Evolutionary conservation across 2,888 invertebrate genomes (phyloP), one percentile per base, ranked within the genome.

Genomic region (Ennomos fuscantarius): DNA sequence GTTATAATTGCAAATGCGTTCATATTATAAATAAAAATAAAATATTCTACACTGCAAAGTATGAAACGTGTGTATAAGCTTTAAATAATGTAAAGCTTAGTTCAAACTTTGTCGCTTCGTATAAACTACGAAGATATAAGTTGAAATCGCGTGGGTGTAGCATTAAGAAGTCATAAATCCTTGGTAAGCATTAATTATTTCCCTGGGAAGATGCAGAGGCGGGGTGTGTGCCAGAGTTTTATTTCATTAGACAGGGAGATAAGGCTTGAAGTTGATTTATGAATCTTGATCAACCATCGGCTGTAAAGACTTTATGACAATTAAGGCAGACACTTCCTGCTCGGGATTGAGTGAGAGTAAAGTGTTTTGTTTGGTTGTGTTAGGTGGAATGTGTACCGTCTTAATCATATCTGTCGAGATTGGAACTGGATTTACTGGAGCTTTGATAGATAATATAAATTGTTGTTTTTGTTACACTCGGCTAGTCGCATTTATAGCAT

Each of bases 111-210:
- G 74, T 75, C 72, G 60, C 56, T 65, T 69, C 67, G 68, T 72
- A 72, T 64, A 66, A 78, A 73, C 73, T 70, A 65, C 69, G 61
- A 73, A 72, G 69, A 76, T 77, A 76, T 77, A 75, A 73, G 65
- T 78, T 69, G 66, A 71, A 74, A 78, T 72, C 63, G 78, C 70
- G 86, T 86, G 81, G 88, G 86, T 77, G 85, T 81, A 82, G 75
- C 79, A 88, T 89, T 89, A 89, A 88, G 82, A 83, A 82, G 72
- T 72, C 76, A 82, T 90, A 89, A 85, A 90, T 89, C 85, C 81
- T 78, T 58, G 57, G 70, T 64, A 71, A 70, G 76, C 79, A 82
- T 85, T 82, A 85, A 89, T 89, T 87, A 86, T 84, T 82, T 74
- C 68, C 79, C 75, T 76, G 68, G 62, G 70, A 71, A 72, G 73